Evolutionary conservation across 2,797 vertebrate genomes (phyloP), one percentile per base, ranked within the genome.

Genomic region (Lates japonicus): DNA sequence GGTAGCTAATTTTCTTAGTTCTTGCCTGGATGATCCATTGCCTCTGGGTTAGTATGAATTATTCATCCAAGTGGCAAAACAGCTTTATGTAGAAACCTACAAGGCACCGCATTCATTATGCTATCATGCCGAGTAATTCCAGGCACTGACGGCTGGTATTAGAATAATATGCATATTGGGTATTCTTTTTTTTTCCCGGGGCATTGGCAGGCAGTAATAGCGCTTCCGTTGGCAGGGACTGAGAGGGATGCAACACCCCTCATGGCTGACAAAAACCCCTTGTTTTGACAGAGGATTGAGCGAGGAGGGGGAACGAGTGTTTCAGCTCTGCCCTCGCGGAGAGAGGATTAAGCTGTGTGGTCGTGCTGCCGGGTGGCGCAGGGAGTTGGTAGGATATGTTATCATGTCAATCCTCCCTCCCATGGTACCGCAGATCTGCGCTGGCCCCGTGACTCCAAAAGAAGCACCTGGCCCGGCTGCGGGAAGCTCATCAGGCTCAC

Each of bases 1-100:
- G 95, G 94, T 93, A 95, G 96, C 95, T 97, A 96, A 98, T 97
- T 97, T 96, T 95, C 96, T 96, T 96, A 95, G 95, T 96, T 97
- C 94, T 96, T 96, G 96, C 96, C 96, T 95, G 94, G 94, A 94
- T 97, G 97, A 97, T 95, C 97, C 96, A 96, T 96, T 95, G 96
- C 97, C 97, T 97, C 94, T 92, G 93, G 96, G 97, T 95, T 89
- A 88, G 44, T 84, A 96, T 98, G 97, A 98, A 98, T 99, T 96
- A 98, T 98, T 96, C 95, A 99, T 96, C 89, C 93, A 73, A 94
- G 91, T 94, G 94, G 96, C 95, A 96, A 93, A 93, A 93, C 92
- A 93, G 96, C 96, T 95, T 97, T 96, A 96, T 96, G 95, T 95
- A 95, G 94, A 96, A 96, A 95, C 94, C 94, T 94, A 95, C 91